Evolutionary conservation across 2,797 vertebrate genomes (phyloP), one percentile per base, ranked within the genome.

Genomic region (Eleutherodactylus coqui): DNA sequence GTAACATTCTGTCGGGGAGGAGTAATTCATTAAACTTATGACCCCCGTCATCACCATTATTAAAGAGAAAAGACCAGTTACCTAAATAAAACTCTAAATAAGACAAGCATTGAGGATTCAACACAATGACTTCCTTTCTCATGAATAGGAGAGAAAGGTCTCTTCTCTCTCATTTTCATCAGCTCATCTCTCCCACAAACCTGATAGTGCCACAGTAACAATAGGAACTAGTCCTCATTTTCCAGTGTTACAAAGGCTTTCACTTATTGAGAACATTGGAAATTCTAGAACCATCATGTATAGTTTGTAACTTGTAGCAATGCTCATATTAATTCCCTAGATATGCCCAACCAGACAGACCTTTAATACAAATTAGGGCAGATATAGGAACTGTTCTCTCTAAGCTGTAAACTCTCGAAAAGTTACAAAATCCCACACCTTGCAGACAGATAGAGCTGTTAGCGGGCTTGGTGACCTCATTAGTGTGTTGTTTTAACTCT

Each of bases 21-120:
- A 41, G 5, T 24, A 47, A 84, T 82, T 87, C 69, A 79, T 87
- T 87, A 84, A 87, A 84, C 86, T 87, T 84, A 19, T 55, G 76
- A 87, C 76, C 82, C 69, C 75, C 85, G 8, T 83, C 81, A 73
- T 79, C 67, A 67, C 41, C 69, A 75, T 80, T 49, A 75, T 55
- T 41, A 80, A 60, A 53, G 75, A 87, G 55, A 83, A 84, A 53
- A 41, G 51, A 67, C n/a, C 38, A 11, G 60, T 77, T 70, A 62
- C 82, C 60, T 62, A 29, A 36, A 78, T 53, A 67, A 72, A 78
- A 34, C 43, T 64, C 32, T 83, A 87, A 51, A 87, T 84, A 87
- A 80, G 76, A 38, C 76, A 60, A 43, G 24, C 62, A 84, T 75
- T 87, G 24, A 64, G 27, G 29, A 67, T 67, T 67, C 43, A 29